Evolutionary conservation across 2,113 vertebrate genomes (phyloP).

Genomic region (Chionomys nivalis): DNA sequence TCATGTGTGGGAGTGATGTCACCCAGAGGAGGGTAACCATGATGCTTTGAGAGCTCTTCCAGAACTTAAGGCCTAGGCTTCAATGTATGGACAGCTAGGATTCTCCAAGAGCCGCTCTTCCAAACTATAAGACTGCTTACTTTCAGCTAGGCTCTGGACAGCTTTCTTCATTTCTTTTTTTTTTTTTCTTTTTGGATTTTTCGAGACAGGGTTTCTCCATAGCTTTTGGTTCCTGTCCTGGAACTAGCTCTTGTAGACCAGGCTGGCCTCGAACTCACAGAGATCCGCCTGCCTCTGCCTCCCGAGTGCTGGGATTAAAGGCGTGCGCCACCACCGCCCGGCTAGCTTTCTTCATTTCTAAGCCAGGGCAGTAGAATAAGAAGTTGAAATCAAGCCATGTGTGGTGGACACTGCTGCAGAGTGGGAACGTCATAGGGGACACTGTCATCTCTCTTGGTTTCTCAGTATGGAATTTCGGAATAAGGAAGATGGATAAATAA

Average conservation of each 20-base stretch:
- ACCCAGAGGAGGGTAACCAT: slow-evolving; percentile 41
- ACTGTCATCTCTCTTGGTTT: background rate
- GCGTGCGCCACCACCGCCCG: too few relatives aligned
- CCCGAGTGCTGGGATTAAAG: too few relatives aligned
- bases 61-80: background rate
- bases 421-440: background rate
- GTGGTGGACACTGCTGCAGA: background rate
- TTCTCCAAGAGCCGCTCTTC: background rate
- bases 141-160: background rate
- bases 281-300: too few relatives aligned
- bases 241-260: too few relatives aligned
- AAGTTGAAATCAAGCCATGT: background rate
- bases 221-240: too few relatives aligned
- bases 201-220: too few relatives aligned
- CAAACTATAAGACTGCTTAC: background rate
- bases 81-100: slow-evolving; percentile 54
- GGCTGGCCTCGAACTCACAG: too few relatives aligned
- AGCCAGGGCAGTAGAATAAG: background rate
- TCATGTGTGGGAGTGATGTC: slow-evolving; percentile 34
- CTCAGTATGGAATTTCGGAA: background rate
- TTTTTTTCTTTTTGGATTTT: too few relatives aligned
- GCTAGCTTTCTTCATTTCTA: slow-evolving; percentile 26
- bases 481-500: slow-evolving; percentile 33
- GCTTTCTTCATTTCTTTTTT: slow-evolving; percentile 27
- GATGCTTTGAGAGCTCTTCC: background rate